These are phyloP conservation scores for Oostethus manadensis DNA, from an alignment of 2,113 vertebrate genomes.

Conservation along the genomic window DNA sequence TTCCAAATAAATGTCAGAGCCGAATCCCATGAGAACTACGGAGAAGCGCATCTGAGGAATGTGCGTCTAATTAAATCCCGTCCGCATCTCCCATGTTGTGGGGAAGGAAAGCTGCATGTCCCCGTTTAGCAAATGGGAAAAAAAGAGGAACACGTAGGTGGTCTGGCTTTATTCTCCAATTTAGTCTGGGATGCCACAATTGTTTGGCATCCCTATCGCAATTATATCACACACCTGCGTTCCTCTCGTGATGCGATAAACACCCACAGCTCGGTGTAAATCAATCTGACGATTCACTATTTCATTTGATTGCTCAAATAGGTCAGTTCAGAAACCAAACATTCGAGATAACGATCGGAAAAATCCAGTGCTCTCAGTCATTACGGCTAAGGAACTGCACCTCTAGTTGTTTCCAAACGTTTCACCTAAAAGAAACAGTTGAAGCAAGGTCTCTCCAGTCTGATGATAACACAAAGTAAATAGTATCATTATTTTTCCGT, in stretches of 20 bases:
- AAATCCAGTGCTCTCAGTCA: slow-evolving; percentile 25
- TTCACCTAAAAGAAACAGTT: too few relatives aligned
- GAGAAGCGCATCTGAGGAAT: slow-evolving; percentile 17
- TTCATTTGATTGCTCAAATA: slow-evolving; percentile 16
- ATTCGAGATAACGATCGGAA: background rate
- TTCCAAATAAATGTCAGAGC: slow-evolving; percentile 18
- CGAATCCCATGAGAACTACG: slow-evolving; percentile 14
- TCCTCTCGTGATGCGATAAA: slow-evolving; percentile 28
- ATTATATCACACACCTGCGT: slow-evolving; percentile 50
- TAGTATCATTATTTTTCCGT: too few relatives aligned
- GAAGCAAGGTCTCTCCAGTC: too few relatives aligned
- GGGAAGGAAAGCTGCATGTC: slow-evolving; percentile 28
- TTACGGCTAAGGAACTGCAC: background rate
- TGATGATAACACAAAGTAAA: too few relatives aligned
- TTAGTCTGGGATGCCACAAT: slow-evolving; percentile 23
- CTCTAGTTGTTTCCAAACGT: background rate
- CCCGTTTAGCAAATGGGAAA: background rate
- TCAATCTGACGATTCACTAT: slow-evolving; percentile 27
- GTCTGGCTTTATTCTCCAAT: slow-evolving; percentile 25
- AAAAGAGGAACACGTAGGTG: background rate
- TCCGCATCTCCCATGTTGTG: slow-evolving; percentile 38
- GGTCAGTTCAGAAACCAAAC: too few relatives aligned
- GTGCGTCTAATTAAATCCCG: slow-evolving; percentile 45
- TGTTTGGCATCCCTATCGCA: slow-evolving; percentile 32
- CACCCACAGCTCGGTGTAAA: slow-evolving; percentile 20